Percentiles rank a stretch among this genome's conserved stretches.
Evolutionary conservation across 2,113 vertebrate species (phyloP).

Genomic region (Irena cyanogastra): DNA sequence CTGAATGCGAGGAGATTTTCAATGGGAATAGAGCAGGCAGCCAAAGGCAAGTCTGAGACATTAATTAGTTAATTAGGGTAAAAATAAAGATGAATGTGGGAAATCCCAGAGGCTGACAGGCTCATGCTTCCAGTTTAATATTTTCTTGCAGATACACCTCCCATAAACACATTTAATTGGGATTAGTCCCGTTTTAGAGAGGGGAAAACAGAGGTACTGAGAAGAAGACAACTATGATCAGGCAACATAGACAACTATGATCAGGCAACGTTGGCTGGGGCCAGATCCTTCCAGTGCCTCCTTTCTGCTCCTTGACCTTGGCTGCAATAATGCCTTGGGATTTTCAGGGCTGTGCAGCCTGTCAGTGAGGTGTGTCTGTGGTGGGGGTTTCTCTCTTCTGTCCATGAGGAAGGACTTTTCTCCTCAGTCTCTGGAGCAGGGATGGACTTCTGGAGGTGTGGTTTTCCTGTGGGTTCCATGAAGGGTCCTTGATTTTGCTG

Average conservation of each 20-base stretch:
- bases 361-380: neutral
- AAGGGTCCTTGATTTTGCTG: neutral
- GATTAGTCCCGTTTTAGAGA: neutral
- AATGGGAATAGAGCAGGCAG: neutral
- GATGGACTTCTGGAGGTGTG: neutral
- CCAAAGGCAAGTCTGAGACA: neutral
- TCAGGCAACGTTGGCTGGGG: neutral
- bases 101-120: neutral
- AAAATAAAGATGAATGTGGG: neutral
- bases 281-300: neutral
- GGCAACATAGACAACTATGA: neutral
- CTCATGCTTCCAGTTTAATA: neutral
- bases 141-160: neutral
- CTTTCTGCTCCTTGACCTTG: neutral
- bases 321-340: neutral
- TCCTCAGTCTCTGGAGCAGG: neutral
- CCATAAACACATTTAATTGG: neutral
- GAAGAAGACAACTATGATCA: neutral
- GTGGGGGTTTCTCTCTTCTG: neutral
- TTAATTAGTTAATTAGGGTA: neutral
- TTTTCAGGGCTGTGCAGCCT: neutral
- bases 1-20: neutral
- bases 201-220: neutral
- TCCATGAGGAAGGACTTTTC: neutral
- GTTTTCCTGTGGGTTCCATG: neutral